Evolutionary conservation across 2,113 vertebrate species (phyloP).

Genomic region (Gobiocypris rarus): DNA sequence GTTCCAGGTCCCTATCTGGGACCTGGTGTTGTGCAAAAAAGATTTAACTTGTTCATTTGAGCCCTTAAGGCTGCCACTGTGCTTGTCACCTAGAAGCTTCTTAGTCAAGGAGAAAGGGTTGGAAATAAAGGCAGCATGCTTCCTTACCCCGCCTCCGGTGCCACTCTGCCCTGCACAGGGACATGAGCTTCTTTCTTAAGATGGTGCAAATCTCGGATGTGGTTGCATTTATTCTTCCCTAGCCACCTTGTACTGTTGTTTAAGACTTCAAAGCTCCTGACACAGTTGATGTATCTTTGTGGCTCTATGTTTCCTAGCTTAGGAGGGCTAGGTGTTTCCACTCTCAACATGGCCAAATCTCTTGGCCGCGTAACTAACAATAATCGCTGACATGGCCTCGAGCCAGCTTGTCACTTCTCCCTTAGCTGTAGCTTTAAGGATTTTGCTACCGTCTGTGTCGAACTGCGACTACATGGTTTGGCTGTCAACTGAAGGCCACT

Average conservation of each 20-base stretch:
- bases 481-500: too few relatives aligned
- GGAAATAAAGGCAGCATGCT: not conserved
- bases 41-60: constrained; percentile 10
- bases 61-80: constrained; percentile 1
- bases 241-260: not conserved
- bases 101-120: constrained; percentile 30
- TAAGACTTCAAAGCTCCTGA: not conserved
- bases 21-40: constrained; percentile 25
- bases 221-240: constrained; percentile 2
- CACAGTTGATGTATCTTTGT: not conserved
- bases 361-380: not conserved
- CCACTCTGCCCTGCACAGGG: constrained; percentile 20
- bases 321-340: not conserved
- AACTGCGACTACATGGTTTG: too few relatives aligned
- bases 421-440: too few relatives aligned
- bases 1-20: constrained; percentile 7
- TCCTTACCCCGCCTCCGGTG: constrained; percentile 32
- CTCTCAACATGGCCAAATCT: not conserved
- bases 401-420: too few relatives aligned
- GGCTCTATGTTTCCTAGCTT: not conserved
- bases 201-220: constrained; percentile 16
- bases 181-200: constrained; percentile 18
- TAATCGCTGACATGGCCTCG: too few relatives aligned
- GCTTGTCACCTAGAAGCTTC: constrained; percentile 11
- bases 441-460: too few relatives aligned